These are phyloP conservation scores for Anableps anableps DNA, from an alignment of 2,797 vertebrate genomes.

Conservation along the genomic window DNA sequence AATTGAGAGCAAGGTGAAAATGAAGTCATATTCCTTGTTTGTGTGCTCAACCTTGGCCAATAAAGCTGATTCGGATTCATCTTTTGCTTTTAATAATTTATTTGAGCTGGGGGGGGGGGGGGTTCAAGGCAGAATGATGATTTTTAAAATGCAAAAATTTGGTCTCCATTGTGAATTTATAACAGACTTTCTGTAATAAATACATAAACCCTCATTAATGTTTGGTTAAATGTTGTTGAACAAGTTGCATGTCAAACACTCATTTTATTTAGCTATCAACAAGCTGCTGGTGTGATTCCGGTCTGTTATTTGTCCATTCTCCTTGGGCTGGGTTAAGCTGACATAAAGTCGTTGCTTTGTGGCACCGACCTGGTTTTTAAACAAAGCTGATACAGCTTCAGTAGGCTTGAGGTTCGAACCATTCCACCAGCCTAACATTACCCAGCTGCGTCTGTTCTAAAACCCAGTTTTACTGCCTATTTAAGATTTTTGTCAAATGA, in stretches of 20 bases:
- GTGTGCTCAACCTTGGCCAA: no score
- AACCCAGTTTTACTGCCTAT: background rate
- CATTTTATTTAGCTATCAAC: background rate
- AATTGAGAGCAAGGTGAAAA: no score
- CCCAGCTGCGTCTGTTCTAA: background rate
- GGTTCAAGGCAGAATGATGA: background rate
- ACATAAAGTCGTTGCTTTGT: background rate
- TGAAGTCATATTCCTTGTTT: no score
- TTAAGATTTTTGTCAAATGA: background rate
- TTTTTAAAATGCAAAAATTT: background rate
- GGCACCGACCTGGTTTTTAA: background rate
- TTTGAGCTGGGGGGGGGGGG: no score
- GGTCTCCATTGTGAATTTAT: background rate
- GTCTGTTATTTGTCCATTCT: background rate
- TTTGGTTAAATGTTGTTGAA: background rate
- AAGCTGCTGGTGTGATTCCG: no score
- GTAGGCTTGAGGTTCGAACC: background rate
- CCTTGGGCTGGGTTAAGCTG: background rate
- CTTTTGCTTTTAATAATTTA: background rate
- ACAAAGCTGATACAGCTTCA: background rate
- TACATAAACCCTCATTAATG: background rate
- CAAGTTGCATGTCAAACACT: background rate
- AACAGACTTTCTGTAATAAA: background rate
- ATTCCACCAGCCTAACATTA: background rate
- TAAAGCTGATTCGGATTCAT: no score